phyloP scores from a whole-genome alignment of 1,140 invertebrate genomes.

The Lepeophtheirus salmonis region DNA sequence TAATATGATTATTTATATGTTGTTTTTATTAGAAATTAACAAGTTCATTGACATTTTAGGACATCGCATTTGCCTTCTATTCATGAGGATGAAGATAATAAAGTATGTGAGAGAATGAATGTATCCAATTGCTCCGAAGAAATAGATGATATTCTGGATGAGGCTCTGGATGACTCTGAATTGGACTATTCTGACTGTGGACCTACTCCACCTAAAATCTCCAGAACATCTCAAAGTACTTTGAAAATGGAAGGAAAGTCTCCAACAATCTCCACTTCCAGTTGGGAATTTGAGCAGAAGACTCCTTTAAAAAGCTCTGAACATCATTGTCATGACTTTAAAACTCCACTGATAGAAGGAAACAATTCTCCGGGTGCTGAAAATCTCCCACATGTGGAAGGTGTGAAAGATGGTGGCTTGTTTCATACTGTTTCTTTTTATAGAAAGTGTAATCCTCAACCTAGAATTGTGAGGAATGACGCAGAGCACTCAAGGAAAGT shows the following conservation, averaged over 20 bases:
- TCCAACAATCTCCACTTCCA: background rate
- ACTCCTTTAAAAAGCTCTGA: background rate
- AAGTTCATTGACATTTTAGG: background rate
- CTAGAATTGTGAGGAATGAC: slow-evolving; percentile 1
- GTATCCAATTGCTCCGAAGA: slow-evolving; percentile 5
- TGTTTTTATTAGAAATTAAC: background rate
- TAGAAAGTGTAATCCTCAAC: slow-evolving; percentile 2
- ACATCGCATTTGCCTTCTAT: background rate
- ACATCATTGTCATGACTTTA: background rate
- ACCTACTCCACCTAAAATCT: background rate
- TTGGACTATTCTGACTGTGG: background rate
- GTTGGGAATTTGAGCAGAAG: slow-evolving; percentile 6
- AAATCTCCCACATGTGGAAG: slow-evolving; percentile 1
- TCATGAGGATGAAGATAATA: background rate
- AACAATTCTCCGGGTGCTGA: background rate
- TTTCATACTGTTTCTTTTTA: slow-evolving; percentile 13
- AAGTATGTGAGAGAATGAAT: too few relatives aligned
- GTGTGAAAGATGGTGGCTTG: background rate
- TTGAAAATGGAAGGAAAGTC: too few relatives aligned
- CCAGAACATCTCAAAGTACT: background rate
- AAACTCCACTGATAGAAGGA: background rate
- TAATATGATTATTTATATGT: background rate
- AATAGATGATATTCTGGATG: slow-evolving; percentile 17
- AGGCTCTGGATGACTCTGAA: slow-evolving; percentile 15
- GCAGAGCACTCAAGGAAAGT: too few relatives aligned